phyloP scores from a whole-genome alignment of 2,888 invertebrate species.

The Hedya salicella region DNA sequence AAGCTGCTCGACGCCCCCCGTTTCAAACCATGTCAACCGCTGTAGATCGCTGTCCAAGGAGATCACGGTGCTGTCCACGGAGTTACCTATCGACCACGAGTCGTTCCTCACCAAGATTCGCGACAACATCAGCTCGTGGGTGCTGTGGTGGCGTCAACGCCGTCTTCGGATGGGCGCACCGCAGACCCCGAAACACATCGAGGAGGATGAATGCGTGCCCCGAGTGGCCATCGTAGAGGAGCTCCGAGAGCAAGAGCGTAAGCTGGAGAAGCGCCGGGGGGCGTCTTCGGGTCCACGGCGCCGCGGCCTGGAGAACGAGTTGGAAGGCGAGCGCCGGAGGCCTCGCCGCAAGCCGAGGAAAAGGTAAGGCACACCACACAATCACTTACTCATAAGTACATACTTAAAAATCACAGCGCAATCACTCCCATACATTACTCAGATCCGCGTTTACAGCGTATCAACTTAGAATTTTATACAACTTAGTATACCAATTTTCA shows the following conservation, averaged over 20 bases:
- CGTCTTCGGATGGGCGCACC: conserved; percentile 83
- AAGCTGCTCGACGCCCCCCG: conserved; percentile 46
- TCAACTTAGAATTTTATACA: no score
- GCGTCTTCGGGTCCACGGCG: conserved; percentile 65
- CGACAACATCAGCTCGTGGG: conserved; percentile 80
- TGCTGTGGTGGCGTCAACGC: conserved; percentile 82
- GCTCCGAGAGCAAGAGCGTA: conserved; percentile 63
- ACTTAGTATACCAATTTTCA: no score
- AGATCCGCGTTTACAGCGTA: no score
- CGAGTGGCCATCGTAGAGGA: conserved; percentile 71
- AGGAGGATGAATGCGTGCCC: conserved; percentile 74
- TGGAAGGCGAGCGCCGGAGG: conserved; percentile 73
- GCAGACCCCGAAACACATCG: conserved; percentile 77
- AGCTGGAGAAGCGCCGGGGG: conserved; percentile 68
- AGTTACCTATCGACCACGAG: conserved; percentile 49
- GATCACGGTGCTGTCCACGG: conserved; percentile 56
- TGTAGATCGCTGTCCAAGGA: conserved; percentile 50
- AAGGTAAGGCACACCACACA: conserved; percentile 54
- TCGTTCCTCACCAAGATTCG: conserved; percentile 74
- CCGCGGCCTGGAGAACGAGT: conserved; percentile 70
- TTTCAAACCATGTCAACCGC: conserved; percentile 30
- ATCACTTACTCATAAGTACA: neutral
- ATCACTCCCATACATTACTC: no score
- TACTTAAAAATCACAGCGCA: no score
- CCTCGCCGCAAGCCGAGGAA: conserved; percentile 68